Percentiles rank a stretch among this genome's conserved stretches.
phyloP scores from a whole-genome alignment of 2,113 vertebrate species.

The Anseranas semipalmata region DNA sequence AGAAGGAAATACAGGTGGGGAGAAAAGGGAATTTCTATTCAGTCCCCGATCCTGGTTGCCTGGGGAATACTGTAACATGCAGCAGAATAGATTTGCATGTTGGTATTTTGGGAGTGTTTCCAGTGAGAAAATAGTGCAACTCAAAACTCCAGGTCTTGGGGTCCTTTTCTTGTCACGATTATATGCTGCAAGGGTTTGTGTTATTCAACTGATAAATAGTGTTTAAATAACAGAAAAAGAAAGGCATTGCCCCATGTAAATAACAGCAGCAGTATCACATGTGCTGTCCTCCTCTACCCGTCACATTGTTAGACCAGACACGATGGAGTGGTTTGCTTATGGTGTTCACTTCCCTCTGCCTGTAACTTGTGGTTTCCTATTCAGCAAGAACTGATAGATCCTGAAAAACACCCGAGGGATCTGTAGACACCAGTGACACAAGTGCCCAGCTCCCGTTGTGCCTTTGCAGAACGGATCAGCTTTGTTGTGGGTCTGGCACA shows the following conservation, averaged over 20 bases:
- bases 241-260: background rate
- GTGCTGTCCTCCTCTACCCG: background rate
- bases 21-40: conserved; percentile 15
- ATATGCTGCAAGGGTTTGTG: background rate
- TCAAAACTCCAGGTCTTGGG: background rate
- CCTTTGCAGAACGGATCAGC: background rate
- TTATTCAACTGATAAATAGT: background rate
- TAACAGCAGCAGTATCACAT: background rate
- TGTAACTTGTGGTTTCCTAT: background rate
- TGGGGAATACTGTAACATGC: conserved; percentile 28
- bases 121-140: background rate
- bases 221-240: background rate
- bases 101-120: conserved; percentile 7
- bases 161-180: background rate
- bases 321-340: background rate
- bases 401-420: background rate
- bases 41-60: background rate
- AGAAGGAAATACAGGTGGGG: background rate
- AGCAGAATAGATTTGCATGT: conserved; percentile 20
- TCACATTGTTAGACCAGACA: background rate
- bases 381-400: background rate
- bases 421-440: background rate
- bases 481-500: background rate
- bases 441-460: rapidly evolving
- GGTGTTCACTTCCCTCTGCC: background rate